phyloP scores from a whole-genome alignment of 1,140 invertebrate genomes.

The Temnothorax longispinosus region DNA sequence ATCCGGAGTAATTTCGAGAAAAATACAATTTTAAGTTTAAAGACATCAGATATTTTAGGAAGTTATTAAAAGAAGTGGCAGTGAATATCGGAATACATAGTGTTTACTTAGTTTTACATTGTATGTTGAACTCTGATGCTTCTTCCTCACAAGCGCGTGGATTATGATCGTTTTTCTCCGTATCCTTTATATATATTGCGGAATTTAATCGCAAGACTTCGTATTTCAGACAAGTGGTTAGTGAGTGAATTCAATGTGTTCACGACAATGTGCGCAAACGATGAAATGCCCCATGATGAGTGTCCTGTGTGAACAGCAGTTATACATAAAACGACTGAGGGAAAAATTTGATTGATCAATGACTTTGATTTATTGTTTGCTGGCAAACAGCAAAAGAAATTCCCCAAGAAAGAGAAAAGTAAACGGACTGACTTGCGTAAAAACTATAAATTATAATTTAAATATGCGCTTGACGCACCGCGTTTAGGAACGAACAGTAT shows the following conservation, averaged over 20 bases:
- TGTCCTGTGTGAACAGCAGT: conserved; percentile 69
- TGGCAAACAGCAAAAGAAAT: conserved; percentile 75
- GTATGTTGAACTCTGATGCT: too few relatives aligned
- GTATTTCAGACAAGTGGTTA: conserved; percentile 82
- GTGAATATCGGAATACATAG: too few relatives aligned
- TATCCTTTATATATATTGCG: neutral
- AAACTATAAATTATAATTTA: conserved; percentile 75
- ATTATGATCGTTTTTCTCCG: too few relatives aligned
- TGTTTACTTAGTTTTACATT: too few relatives aligned
- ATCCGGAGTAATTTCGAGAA: too few relatives aligned
- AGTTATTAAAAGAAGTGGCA: too few relatives aligned
- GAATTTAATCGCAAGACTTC: conserved; percentile 9
- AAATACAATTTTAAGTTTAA: too few relatives aligned
- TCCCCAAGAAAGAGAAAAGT: conserved; percentile 49
- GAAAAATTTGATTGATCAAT: conserved; percentile 67
- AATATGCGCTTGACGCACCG: conserved; percentile 71
- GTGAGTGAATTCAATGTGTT: conserved; percentile 82
- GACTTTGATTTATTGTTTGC: conserved; percentile 76
- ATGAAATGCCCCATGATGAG: conserved; percentile 68
- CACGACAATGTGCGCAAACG: conserved; percentile 75
- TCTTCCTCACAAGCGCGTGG: too few relatives aligned
- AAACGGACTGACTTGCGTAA: conserved; percentile 69
- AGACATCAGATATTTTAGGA: too few relatives aligned
- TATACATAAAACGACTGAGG: conserved; percentile 59
- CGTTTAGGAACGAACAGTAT: conserved; percentile 75